Evolutionary conservation across 2,797 vertebrate species (phyloP).

Genomic region (Urophycis tenuis): DNA sequence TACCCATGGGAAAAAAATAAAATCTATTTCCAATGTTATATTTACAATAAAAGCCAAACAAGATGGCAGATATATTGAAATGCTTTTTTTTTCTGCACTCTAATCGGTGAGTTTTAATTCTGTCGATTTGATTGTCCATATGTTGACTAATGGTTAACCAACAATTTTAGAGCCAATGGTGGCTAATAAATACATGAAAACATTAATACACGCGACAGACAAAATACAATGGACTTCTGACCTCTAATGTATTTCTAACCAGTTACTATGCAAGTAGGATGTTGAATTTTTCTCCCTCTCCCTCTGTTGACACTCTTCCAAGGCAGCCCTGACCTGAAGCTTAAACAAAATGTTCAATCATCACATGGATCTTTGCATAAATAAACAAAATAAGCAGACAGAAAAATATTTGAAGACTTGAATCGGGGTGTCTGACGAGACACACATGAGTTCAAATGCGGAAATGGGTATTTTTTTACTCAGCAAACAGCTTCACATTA

Average conservation of each 20-base stretch:
- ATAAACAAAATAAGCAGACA: constrained; percentile 95
- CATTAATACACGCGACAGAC: constrained; percentile 76
- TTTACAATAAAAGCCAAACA: constrained; percentile 92
- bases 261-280: constrained; percentile 70
- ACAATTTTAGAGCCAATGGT: constrained; percentile 88
- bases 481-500: constrained; percentile 99
- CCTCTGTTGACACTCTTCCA: constrained; percentile 64
- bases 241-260: constrained; percentile 73
- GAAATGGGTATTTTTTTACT: constrained; percentile 87
- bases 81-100: constrained; percentile 78
- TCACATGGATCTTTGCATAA: constrained; percentile 94
- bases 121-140: constrained; percentile 84
- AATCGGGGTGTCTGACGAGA: constrained; percentile 88
- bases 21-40: constrained; percentile 97
- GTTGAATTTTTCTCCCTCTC: constrained; percentile 71
- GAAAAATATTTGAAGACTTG: constrained; percentile 82
- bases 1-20: constrained; percentile 95
- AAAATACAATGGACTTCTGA: constrained; percentile 73
- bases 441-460: constrained; percentile 91
- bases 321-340: constrained; percentile 86
- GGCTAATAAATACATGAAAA: constrained; percentile 96
- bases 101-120: constrained; percentile 62
- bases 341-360: constrained; percentile 94
- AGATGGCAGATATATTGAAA: constrained; percentile 81
- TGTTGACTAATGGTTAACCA: constrained; percentile 67